Evolutionary conservation across 2,113 vertebrate species (phyloP).

Genomic region (Pontoporia blainvillei): DNA sequence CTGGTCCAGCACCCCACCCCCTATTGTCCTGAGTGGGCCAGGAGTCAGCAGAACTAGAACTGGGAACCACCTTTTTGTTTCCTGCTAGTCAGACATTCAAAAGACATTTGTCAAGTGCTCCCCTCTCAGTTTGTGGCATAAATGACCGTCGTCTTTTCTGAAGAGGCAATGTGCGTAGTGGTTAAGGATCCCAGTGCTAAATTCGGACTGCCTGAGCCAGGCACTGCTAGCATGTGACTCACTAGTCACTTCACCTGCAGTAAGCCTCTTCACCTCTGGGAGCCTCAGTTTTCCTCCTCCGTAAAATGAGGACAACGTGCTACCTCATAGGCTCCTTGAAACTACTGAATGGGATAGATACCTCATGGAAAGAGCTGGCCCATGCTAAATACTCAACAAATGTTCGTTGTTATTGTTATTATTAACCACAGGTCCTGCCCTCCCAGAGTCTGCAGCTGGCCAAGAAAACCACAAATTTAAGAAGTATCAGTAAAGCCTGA

Average conservation of each 20-base stretch:
- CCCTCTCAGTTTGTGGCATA: not conserved
- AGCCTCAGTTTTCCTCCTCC: not conserved
- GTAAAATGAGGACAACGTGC: not conserved
- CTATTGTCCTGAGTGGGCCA: not conserved
- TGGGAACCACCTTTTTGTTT: not conserved
- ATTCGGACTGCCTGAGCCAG: not conserved
- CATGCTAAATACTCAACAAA: not conserved
- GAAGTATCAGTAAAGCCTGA: not conserved
- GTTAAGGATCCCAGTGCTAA: not conserved
- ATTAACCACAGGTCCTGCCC: not conserved
- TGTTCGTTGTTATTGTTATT: not conserved
- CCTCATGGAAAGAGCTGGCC: not conserved
- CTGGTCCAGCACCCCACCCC: not conserved
- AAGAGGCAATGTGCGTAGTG: not conserved
- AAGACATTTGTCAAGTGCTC: not conserved
- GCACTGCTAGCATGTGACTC: not conserved
- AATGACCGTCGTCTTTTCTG: not conserved
- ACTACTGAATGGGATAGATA: not conserved
- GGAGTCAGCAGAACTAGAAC: not conserved
- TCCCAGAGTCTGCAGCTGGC: not conserved
- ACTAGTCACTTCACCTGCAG: not conserved
- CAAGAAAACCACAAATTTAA: not conserved
- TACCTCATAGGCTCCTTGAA: not conserved
- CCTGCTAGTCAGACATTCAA: not conserved
- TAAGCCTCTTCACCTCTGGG: not conserved